Evolutionary conservation across 2,113 vertebrate genomes (phyloP), one percentile per base, ranked within the genome.

Genomic region (Meleagris gallopavo): DNA sequence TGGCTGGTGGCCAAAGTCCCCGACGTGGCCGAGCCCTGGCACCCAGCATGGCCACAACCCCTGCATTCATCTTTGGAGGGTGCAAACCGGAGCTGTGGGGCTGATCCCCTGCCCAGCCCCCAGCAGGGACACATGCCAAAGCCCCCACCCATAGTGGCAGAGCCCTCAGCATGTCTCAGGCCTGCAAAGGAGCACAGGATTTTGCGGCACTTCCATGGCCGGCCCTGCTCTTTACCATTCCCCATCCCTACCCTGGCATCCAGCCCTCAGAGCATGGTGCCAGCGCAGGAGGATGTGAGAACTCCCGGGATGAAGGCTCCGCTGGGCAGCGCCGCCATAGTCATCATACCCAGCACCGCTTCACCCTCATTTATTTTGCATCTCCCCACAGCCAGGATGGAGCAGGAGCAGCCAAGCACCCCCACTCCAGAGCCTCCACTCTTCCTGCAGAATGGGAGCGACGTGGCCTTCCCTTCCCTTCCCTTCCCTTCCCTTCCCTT

Each of bases 381-480:
- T 66, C 64, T 66, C 40, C 40, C 29, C 36, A 11, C 24, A 7
- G 36, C 36, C 21, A 32, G 55, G 55, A 19, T 17, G 32, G 55
- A 34, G 38, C 17, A 19, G 40, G 40, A 38, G 36, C 60, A 25
- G 60, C n/a, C 13, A 19, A 11, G 34, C 9, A 24, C 64, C 41
- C 41, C 30, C 64, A 52, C 64, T 19, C 64, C 29, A 10, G 29
- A 22, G 36, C 61, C 64, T 45, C 12, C 4, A 9, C 40, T 62
- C 34, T 32, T 67, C 22, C 43, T 24, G 32, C 66, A 5, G 66
- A 45, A 22, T 15, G 45, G n/a, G 84, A 60, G 81, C 3, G 0
- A 95, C 66, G 74, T 95, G 91, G 94, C 84, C 81, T 43, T 80
- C 48, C 55, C 55, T 43, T 52, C 45, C 45, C 19, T 46, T 20